Evolutionary conservation across 92 coral and sea anemone genomes (phyloP), one percentile per base, ranked within the genome.

Genomic region (Paramuricea clavata): DNA sequence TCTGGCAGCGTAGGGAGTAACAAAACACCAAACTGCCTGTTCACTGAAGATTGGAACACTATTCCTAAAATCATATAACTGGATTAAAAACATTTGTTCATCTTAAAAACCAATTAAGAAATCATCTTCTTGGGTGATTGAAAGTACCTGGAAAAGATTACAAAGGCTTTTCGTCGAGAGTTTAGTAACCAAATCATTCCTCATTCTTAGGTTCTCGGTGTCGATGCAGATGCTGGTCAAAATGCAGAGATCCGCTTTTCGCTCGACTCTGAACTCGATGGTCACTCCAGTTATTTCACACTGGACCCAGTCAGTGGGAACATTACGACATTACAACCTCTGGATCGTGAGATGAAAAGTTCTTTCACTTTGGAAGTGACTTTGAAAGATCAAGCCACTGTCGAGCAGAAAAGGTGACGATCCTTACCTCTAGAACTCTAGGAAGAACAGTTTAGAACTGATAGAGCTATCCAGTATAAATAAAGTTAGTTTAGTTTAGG

Each of bases 321-420:
- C 41, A 92, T 95, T 44, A 86, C 87, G 61, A 83, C 98, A 44
- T 83, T 89, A 60, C 54, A 90, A 27, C 81, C 92, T 69, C 92
- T 95, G 83, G 98, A 95, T 87, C 94, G 98, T 15, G 98, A 95
- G 85, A 23, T 50, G 75, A 92, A 87, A 59, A 89, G 87, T 21
- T 62, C 76, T 28, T 94, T 92, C 82, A 91, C 81, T 67, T 30
- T 95, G 35, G 83, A 93, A 5, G 87, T 94, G 5, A 88, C 98
- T 50, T 95, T 94, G 68, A 95, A 91, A 32, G 98, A 95, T 67
- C 98, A 95, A 31, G 98, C 98, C 16, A 73, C 11, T 44, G 87
- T 82, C 41, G 98, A 95, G 32, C 98, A 95, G 75, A 97, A 88
- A 83, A 91, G 98, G 98, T 95, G 74, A 34, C 69, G 17, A 12